phyloP scores from a whole-genome alignment of 1,140 invertebrate genomes.

The Idris sp. region DNA sequence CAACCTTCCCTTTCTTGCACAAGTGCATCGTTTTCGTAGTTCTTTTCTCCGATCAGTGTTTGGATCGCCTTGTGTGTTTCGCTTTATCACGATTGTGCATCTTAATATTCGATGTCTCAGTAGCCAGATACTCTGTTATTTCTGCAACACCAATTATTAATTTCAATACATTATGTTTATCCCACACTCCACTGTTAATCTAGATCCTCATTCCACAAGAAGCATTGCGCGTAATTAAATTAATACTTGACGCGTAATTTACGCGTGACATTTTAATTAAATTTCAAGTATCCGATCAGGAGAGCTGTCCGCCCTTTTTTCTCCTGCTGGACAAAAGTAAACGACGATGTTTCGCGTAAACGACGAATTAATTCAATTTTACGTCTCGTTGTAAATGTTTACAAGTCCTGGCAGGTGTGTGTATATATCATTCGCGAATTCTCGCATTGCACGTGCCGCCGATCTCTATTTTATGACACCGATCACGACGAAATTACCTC shows the following conservation, averaged over 20 bases:
- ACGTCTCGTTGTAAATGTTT: slow-evolving; percentile 74
- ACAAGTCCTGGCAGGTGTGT: slow-evolving; percentile 71
- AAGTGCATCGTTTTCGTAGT: slow-evolving; percentile 24
- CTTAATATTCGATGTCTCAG: slow-evolving; percentile 47
- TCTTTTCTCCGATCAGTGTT: slow-evolving; percentile 21
- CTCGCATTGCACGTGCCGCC: slow-evolving; percentile 60
- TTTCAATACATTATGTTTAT: slow-evolving; percentile 39
- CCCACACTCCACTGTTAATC: slow-evolving; percentile 9
- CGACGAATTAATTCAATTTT: slow-evolving; percentile 77
- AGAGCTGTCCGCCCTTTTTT: neutral
- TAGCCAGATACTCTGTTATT: slow-evolving; percentile 11
- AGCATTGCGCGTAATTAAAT: slow-evolving; percentile 38
- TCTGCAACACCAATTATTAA: slow-evolving; percentile 39
- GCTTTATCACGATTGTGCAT: slow-evolving; percentile 48
- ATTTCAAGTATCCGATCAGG: slow-evolving; percentile 1
- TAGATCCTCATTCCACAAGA: slow-evolving; percentile 12
- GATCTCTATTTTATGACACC: slow-evolving; percentile 57
- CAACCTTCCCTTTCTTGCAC: slow-evolving; percentile 29
- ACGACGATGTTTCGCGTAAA: slow-evolving; percentile 58
- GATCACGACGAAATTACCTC: slow-evolving; percentile 57
- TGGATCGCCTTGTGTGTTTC: slow-evolving; percentile 47
- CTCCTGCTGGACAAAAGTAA: neutral
- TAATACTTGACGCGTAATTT: slow-evolving; percentile 29
- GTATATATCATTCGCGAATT: slow-evolving; percentile 66
- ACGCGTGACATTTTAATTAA: slow-evolving; percentile 45